Evolutionary conservation across 2,888 invertebrate species (phyloP).

Genomic region (Mylabris sibirica): DNA sequence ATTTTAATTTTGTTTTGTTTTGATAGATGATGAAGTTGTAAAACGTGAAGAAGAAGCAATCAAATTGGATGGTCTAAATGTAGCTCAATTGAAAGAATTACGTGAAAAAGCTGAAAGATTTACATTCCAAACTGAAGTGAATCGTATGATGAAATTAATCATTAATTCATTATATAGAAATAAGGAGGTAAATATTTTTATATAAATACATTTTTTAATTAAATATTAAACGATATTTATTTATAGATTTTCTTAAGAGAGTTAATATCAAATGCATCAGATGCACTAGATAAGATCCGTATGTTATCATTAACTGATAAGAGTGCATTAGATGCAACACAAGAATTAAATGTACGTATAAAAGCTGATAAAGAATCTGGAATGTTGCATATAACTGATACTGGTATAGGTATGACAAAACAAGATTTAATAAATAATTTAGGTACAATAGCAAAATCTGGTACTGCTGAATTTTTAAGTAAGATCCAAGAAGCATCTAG

Average conservation of each 20-base stretch:
- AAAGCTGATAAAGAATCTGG: constrained; percentile 92
- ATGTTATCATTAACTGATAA: constrained; percentile 90
- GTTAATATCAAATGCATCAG: constrained; percentile 98
- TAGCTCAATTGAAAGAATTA: constrained; percentile 91
- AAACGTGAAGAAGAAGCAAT: constrained; percentile 96
- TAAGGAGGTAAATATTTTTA: constrained; percentile 78
- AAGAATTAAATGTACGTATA: constrained; percentile 89
- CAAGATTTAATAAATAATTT: constrained; percentile 93
- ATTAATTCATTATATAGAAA: constrained; percentile 99
- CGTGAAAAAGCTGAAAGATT: constrained; percentile 88
- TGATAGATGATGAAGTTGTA: constrained; percentile 85
- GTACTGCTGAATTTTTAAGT: constrained; percentile 93
- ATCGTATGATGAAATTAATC: constrained; percentile 99
- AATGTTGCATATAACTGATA: constrained; percentile 92
- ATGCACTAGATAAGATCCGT: constrained; percentile 98
- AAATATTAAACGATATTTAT: constrained; percentile 25
- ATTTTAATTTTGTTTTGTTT: constrained; percentile 15
- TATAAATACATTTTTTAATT: background rate
- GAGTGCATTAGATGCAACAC: constrained; percentile 76
- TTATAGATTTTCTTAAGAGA: constrained; percentile 93
- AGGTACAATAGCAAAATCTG: constrained; percentile 98
- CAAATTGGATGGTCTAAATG: constrained; percentile 92
- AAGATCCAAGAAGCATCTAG: constrained; percentile 79
- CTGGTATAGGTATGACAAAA: constrained; percentile 98
- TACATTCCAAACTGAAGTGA: constrained; percentile 97